Conservation (phyloP, 2,113 vertebrate genomes). For the Cygnus atratus region DNA sequence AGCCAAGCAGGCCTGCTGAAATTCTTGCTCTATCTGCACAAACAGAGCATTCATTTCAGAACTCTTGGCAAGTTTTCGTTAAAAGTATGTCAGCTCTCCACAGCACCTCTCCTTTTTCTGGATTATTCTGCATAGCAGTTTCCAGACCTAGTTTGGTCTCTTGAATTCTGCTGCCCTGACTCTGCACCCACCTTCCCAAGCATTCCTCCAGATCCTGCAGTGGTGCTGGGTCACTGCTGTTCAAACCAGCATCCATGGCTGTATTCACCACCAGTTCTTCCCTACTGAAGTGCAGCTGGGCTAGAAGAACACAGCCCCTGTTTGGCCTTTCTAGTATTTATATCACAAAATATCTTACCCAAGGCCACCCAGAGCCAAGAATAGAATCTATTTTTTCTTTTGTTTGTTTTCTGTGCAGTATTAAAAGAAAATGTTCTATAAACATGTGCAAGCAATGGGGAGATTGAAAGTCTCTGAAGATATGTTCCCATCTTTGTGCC, state of each 20-base stretch:
- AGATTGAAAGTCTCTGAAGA: background rate
- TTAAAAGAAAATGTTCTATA: background rate
- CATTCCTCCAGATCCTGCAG: background rate
- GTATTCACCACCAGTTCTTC: background rate
- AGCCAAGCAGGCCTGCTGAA: background rate
- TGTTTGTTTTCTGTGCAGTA: background rate
- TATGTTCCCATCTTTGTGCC: background rate
- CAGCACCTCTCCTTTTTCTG: background rate
- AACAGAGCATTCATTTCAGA: background rate
- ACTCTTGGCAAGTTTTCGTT: background rate
- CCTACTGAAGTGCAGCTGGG: background rate
- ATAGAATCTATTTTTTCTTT: background rate
- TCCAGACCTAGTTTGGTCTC: background rate
- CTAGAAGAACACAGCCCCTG: background rate
- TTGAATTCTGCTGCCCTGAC: background rate
- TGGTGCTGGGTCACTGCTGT: background rate
- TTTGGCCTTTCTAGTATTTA: background rate
- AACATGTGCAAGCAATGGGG: background rate
- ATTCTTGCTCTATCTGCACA: background rate
- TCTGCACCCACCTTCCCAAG: background rate
- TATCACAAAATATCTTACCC: background rate
- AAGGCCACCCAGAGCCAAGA: background rate
- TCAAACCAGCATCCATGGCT: background rate
- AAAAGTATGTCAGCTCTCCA: background rate
- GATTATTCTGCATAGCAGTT: rapidly evolving